Evolutionary conservation across 2,113 vertebrate genomes (phyloP), one percentile per base, ranked within the genome.

Genomic region (Geococcyx californianus): DNA sequence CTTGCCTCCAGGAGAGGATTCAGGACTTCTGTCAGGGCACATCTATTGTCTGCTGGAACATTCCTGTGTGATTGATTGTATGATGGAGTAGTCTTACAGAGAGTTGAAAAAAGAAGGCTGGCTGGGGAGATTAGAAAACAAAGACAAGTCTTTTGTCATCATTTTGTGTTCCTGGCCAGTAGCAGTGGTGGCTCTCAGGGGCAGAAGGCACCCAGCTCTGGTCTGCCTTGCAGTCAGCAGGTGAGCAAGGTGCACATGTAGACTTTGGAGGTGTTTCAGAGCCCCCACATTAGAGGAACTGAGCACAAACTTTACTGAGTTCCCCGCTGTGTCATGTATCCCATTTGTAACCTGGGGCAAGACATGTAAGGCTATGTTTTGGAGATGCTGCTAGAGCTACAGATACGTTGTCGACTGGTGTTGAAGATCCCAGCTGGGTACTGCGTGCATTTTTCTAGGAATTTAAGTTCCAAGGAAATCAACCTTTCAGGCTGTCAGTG

Each of bases 321-420:
- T 94, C 33, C 15, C 31, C 69, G 49, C 34, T 79, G 42, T 63
- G 62, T 58, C 18, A 1, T 3, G 12, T 34, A 44, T 77, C 36
- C 29, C 12, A 2, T 26, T 45, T 31, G 63, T 84, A 49, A 80
- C 10, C 3, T 34, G 19, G n/a, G 28, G 16, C 24, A 44, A 21
- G 66, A 40, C 28, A 17, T 0, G 0, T 47, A 34, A 36, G 20
- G 26, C 36, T 55, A 0, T 38, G 10, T 59, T 80, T 72, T 66
- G 36, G 52, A 45, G 34, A 33, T 3, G 3, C 8, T 63, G 20
- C 25, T 49, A 36, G 55, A 72, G 23, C 69, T 79, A 49, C 13
- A 44, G 29, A 11, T 20, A 9, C 6, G n/a, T 45, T 75, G 15
- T 67, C 1, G 1, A 11, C 23, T 56, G 66, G 34, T 62, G 18